phyloP scores from a whole-genome alignment of 92 coral and sea anemone species.

The Palythoa grandiflora region DNA sequence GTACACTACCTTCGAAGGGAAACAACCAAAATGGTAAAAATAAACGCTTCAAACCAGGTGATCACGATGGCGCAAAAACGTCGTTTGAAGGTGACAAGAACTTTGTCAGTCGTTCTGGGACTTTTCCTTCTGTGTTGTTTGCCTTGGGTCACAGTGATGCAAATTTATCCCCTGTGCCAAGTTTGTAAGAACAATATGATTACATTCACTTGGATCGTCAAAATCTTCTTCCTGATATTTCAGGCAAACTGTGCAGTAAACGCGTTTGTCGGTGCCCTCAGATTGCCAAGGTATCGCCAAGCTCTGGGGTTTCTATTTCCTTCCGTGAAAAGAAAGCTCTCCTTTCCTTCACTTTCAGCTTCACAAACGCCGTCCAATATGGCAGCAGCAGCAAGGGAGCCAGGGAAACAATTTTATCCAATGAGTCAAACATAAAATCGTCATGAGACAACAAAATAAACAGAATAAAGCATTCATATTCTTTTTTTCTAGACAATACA shows the following conservation, averaged over 20 bases:
- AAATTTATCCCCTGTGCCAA: conserved; percentile 23
- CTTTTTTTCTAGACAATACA: no score
- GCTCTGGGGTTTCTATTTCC: not conserved
- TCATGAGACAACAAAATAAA: not conserved
- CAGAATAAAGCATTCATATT: not conserved
- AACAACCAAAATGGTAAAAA: not conserved
- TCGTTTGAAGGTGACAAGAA: conserved; percentile 32
- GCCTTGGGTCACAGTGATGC: conserved; percentile 35
- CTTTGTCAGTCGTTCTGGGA: conserved; percentile 18
- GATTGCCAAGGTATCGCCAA: conserved; percentile 30
- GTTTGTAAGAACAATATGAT: not conserved
- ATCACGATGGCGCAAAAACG: not conserved
- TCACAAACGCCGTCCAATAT: not conserved
- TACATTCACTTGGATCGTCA: conserved; percentile 14
- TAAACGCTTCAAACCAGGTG: not conserved
- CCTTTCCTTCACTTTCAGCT: not conserved
- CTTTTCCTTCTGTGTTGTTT: conserved; percentile 33
- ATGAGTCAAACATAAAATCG: not conserved
- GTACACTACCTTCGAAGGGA: conserved; percentile 20
- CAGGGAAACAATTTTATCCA: not conserved
- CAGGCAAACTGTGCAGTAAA: conserved; percentile 34
- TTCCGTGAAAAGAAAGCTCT: not conserved
- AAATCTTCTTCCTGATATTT: conserved; percentile 25
- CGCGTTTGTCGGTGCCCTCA: conserved; percentile 29
- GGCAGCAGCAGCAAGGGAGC: not conserved